A percentile compares a stretch with the other conserved stretches of the same genome.
These are phyloP conservation scores for Anoncus sp. DNA, from an alignment of 2,888 invertebrate species.

Conservation along the genomic window DNA sequence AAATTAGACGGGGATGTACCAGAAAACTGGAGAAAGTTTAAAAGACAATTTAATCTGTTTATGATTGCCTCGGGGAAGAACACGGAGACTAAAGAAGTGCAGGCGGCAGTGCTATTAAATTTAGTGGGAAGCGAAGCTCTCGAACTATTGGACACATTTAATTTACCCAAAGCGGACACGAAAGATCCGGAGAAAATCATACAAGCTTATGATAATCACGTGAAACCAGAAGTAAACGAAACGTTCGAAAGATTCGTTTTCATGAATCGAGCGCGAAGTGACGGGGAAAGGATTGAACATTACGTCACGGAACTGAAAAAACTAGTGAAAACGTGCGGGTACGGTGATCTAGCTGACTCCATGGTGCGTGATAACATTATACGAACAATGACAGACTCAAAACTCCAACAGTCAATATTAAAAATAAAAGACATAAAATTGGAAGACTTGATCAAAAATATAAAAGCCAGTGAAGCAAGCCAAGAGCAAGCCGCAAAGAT, in stretches of 20 bases:
- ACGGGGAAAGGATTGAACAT: constrained; percentile 16
- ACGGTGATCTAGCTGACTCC: constrained; percentile 5
- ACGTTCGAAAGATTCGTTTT: constrained; percentile 27
- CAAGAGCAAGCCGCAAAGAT: constrained; percentile 12
- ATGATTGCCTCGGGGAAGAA: constrained; percentile 51
- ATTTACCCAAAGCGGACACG: constrained; percentile 46
- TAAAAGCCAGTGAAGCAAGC: constrained; percentile 12
- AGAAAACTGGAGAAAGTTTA: constrained; percentile 56
- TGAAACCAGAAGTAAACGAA: constrained; percentile 77
- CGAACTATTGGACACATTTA: constrained; percentile 56
- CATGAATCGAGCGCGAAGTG: constrained; percentile 13
- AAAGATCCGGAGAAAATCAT: constrained; percentile 45
- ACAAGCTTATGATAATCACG: constrained; percentile 46
- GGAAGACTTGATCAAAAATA: constrained; percentile 13
- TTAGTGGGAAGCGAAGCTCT: constrained; percentile 57
- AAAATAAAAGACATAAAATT: constrained; percentile 17
- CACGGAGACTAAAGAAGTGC: constrained; percentile 22
- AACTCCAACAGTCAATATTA: constrained; percentile 14
- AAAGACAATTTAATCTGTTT: constrained; percentile 50
- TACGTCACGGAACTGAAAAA: constrained; percentile 16
- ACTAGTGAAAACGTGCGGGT: constrained; percentile 22
- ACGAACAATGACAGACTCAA: constrained; percentile 17
- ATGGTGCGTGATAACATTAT: constrained; percentile 29
- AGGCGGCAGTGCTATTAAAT: constrained; percentile 56
- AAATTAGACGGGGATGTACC: constrained; percentile 52